Evolutionary conservation across 2,888 invertebrate species (phyloP).

Genomic region (Slavum lentiscoides): DNA sequence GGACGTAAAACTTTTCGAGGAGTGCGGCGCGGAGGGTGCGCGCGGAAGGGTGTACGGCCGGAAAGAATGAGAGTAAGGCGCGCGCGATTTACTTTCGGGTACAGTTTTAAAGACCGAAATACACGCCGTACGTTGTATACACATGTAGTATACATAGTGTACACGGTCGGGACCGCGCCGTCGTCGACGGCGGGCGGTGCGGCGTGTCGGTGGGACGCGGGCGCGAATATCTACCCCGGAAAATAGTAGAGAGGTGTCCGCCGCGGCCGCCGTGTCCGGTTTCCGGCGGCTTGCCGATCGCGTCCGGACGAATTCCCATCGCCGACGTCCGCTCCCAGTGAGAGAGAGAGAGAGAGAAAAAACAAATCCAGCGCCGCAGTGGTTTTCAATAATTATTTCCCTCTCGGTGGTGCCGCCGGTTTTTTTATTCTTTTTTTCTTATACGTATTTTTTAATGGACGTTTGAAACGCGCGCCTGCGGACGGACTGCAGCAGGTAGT

Average conservation of each 20-base stretch:
- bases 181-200: background rate
- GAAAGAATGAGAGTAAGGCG: background rate
- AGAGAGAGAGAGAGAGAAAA: too few species aligned
- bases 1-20: slow-evolving; percentile 43
- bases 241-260: slow-evolving; percentile 41
- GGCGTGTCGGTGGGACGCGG: background rate
- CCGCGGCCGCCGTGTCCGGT: slow-evolving; percentile 36
- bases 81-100: slow-evolving; percentile 49
- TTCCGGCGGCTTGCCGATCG: slow-evolving; percentile 32
- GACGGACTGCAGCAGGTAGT: background rate
- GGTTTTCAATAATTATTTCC: slow-evolving; percentile 36
- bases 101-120: slow-evolving; percentile 45
- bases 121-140: too few species aligned
- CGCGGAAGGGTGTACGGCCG: background rate
- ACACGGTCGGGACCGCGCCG: background rate
- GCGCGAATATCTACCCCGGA: slow-evolving; percentile 47
- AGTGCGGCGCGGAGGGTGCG: background rate
- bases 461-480: background rate
- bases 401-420: background rate
- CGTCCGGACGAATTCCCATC: slow-evolving; percentile 27
- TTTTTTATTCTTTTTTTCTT: background rate
- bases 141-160: too few species aligned
- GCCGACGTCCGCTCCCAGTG: too few species aligned
- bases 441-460: background rate
- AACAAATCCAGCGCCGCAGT: too few species aligned